Percentiles rank a stretch among this genome's conserved stretches.
These are phyloP conservation scores for Dryadula phaetusa DNA, from an alignment of 2,888 invertebrate genomes.

Conservation along the genomic window DNA sequence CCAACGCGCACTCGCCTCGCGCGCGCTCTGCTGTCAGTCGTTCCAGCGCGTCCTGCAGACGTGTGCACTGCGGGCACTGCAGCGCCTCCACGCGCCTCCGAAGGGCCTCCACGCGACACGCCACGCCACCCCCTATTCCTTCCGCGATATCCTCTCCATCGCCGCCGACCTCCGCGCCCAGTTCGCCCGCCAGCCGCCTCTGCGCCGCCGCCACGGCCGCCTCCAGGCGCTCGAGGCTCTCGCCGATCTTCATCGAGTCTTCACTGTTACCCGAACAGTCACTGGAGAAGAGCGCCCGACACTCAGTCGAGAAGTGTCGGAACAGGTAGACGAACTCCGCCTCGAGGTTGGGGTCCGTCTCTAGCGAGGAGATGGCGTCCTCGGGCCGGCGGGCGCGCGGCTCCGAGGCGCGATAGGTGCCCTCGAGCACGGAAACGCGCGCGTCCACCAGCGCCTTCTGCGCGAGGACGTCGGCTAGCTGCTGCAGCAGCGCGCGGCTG, in stretches of 20 bases:
- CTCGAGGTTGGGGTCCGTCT: conserved; percentile 84
- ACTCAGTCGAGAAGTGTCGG: conserved; percentile 86
- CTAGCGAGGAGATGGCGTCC: conserved; percentile 76
- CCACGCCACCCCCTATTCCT: conserved; percentile 50
- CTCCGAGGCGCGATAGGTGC: conserved; percentile 76
- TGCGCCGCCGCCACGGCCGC: conserved; percentile 74
- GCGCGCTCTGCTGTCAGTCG: conserved; percentile 71
- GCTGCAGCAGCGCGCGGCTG: conserved; percentile 72
- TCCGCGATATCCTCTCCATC: conserved; percentile 33
- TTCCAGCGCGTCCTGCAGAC: conserved; percentile 81
- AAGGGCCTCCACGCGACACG: conserved; percentile 73
- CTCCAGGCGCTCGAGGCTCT: conserved; percentile 80
- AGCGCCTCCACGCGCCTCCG: conserved; percentile 78
- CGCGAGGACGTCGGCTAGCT: conserved; percentile 89
- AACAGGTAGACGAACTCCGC: conserved; percentile 88
- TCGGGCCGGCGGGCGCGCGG: conserved; percentile 60
- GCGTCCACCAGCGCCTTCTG: conserved; percentile 91
- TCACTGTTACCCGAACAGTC: conserved; percentile 84
- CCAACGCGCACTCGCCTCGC: conserved; percentile 71
- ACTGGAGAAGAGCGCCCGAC: conserved; percentile 84
- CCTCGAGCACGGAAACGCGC: conserved; percentile 87
- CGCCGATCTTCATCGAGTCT: conserved; percentile 83
- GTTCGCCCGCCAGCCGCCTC: conserved; percentile 61
- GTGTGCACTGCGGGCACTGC: conserved; percentile 81
- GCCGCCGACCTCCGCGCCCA: conserved; percentile 45